These are phyloP conservation scores for Sebastolobus alascanus DNA, from an alignment of 2,797 vertebrate species.

Conservation along the genomic window DNA sequence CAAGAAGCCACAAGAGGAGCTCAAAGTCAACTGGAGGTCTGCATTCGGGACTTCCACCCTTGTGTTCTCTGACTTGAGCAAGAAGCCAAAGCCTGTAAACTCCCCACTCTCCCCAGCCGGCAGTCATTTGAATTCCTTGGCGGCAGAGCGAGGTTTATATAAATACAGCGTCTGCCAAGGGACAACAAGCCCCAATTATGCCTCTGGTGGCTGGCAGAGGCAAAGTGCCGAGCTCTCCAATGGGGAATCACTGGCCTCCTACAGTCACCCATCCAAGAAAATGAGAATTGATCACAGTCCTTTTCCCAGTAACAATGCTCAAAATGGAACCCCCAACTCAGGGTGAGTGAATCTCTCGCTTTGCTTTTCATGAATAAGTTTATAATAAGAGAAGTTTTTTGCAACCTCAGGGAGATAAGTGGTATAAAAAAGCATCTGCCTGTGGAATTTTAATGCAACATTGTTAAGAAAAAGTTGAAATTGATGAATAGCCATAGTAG, in stretches of 20 bases:
- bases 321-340: slow-evolving; percentile 62
- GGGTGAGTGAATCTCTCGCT: slow-evolving; percentile 74
- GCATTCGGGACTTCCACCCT: slow-evolving; percentile 92
- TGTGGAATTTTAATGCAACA: slow-evolving; percentile 58
- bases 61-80: slow-evolving; percentile 89
- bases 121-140: slow-evolving; percentile 80
- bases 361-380: slow-evolving; percentile 76
- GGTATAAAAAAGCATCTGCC: slow-evolving; percentile 44
- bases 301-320: slow-evolving; percentile 74
- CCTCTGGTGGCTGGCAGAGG: slow-evolving; percentile 82
- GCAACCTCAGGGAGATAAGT: slow-evolving; percentile 68
- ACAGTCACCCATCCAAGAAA: slow-evolving; percentile 90
- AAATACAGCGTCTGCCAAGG: slow-evolving; percentile 74
- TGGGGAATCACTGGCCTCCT: slow-evolving; percentile 80
- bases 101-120: slow-evolving; percentile 65
- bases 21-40: slow-evolving; percentile 92
- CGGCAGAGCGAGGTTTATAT: slow-evolving; percentile 71
- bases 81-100: slow-evolving; percentile 71
- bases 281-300: slow-evolving; percentile 87
- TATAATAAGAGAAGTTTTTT: slow-evolving; percentile 76
- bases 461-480: slow-evolving; percentile 44
- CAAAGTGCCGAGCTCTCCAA: slow-evolving; percentile 73
- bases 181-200: slow-evolving; percentile 83
- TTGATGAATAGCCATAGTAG: slow-evolving; percentile 44
- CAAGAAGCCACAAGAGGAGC: slow-evolving; percentile 86